Conservation (phyloP, 2,113 vertebrate species). For the Rhinogobius similis region DNA sequence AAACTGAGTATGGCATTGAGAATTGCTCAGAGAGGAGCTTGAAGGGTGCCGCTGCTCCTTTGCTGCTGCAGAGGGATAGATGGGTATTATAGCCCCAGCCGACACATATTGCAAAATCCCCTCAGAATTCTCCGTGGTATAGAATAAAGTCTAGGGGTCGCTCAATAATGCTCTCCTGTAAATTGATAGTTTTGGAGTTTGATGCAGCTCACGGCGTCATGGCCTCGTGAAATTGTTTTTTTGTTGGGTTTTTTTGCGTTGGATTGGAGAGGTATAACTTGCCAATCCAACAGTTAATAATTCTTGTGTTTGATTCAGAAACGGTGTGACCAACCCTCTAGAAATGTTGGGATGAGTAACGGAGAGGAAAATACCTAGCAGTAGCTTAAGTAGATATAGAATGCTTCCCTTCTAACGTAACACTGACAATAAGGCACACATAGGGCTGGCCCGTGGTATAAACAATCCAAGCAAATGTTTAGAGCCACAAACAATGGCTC, state of each 20-base stretch:
- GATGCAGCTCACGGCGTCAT: slow-evolving; percentile 40
- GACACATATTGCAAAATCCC: slow-evolving; percentile 64
- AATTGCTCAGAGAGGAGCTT: slow-evolving; percentile 62
- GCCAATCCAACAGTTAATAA: slow-evolving; percentile 49
- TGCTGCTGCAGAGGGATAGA: slow-evolving; percentile 37
- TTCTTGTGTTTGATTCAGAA: slow-evolving; percentile 50
- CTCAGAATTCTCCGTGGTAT: slow-evolving; percentile 55
- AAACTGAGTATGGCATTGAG: slow-evolving; percentile 47
- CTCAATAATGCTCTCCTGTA: slow-evolving; percentile 58
- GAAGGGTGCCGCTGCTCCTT: slow-evolving; percentile 30
- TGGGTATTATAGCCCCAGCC: slow-evolving; percentile 46
- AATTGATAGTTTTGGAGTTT: slow-evolving; percentile 61
- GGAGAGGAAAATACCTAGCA: background rate
- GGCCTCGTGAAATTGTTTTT: slow-evolving; percentile 48
- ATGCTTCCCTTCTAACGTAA: no score
- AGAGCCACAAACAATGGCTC: no score
- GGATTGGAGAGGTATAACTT: no score
- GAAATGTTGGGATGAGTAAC: slow-evolving; percentile 56
- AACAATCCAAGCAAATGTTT: no score
- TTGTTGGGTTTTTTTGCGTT: slow-evolving; percentile 5
- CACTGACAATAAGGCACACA: no score
- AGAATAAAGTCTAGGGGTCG: slow-evolving; percentile 50
- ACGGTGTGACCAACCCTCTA: slow-evolving; percentile 33
- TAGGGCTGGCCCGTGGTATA: no score
- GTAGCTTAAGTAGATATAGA: no score